These are phyloP conservation scores for Boloria selene DNA, from an alignment of 2,888 invertebrate species.

Conservation along the genomic window DNA sequence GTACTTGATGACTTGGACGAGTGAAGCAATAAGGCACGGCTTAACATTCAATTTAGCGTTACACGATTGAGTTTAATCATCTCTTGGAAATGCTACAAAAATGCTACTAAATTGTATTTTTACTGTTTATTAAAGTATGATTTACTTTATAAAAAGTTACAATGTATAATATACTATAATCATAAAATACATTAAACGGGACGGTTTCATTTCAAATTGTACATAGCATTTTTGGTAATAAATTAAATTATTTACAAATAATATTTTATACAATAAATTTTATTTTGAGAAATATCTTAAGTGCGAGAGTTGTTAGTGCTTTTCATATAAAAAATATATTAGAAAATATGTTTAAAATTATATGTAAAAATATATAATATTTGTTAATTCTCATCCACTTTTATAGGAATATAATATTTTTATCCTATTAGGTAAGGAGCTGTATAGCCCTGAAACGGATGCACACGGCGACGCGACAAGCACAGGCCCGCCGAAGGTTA, in stretches of 20 bases:
- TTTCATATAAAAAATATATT: no score
- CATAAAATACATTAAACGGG: no score
- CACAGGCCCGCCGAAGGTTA: constrained; percentile 83
- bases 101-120: background rate
- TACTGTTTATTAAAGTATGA: background rate
- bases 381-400: background rate
- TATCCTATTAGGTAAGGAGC: constrained; percentile 84
- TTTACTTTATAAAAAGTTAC: no score
- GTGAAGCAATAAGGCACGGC: constrained; percentile 27
- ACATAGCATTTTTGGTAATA: no score
- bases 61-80: background rate
- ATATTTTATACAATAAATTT: no score
- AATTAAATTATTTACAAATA: no score
- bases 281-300: no score
- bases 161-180: no score
- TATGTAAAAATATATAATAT: background rate
- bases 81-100: background rate
- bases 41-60: constrained; percentile 24
- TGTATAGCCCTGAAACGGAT: constrained; percentile 85
- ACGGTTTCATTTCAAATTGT: no score
- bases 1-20: constrained; percentile 23
- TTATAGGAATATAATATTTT: constrained; percentile 14
- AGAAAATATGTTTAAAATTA: no score
- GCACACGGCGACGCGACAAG: constrained; percentile 62
- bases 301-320: no score